Base-by-base conservation (phyloP, 2,797 vertebrate species). In the Tiaroga cobitis region DNA sequence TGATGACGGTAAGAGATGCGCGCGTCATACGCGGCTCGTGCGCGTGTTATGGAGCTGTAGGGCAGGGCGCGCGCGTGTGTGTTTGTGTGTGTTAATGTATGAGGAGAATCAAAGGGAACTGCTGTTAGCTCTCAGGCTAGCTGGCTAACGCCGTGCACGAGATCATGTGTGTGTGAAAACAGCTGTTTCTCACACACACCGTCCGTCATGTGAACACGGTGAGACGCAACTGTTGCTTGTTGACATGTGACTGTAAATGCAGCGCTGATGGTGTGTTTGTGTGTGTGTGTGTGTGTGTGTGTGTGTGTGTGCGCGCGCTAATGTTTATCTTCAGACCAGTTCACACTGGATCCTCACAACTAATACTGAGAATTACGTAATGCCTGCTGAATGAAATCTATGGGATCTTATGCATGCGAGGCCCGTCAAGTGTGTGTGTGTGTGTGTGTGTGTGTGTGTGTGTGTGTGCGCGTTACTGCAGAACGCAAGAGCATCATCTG, bases 181-280 rank as follows among this genome's bases (percentile, higher is more conserved):
- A 24, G 32, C 54, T 59, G 91, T 89, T 93, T 91, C 91, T 88
- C 90, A 49, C 43, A 46, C 87, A 90, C 89, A 89, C 34, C 74
- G 7, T 26, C 54, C 75, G 56, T 59, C 75, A 78, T 61, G 75
- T 29, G 34, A 61, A 39, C 46, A 46, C 34, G 75, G 75, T 61
- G 59, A 77, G 51, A 11, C 15, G 7, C 49, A 56, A 34, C 51
- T 24, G 74, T 37, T 8, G 32, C 24, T 74, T 51, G 46, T 74
- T 74, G 29, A 74, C 2, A 49, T 51, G 63, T 18, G 26, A 49
- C n/a, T 49, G 70, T 29, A 19, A 65, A 32, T 49, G 54, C 43
- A 46, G 54, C 21, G 51, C 19, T 54, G 19, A 21, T 21, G 8
- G 51, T 21, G 54, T 56, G 19, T 26, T n/a, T 46, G 63, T 18